phyloP scores from a whole-genome alignment of 2,113 vertebrate genomes.

The Cairina moschata region DNA sequence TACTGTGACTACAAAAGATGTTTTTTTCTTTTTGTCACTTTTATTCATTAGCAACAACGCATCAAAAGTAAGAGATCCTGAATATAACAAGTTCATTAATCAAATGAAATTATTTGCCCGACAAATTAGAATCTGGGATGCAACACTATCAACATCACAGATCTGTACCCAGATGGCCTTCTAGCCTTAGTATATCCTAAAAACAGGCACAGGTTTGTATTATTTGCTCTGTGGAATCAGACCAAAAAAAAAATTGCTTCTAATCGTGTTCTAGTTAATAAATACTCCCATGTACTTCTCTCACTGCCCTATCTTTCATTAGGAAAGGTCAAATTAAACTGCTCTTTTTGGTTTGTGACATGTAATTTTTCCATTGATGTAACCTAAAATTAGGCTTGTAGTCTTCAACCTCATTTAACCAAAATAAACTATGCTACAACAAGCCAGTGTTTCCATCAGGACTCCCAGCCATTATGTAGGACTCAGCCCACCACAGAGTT shows the following conservation, averaged over 20 bases:
- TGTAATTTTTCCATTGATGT: not conserved
- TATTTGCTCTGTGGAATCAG: not conserved
- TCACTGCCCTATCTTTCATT: not conserved
- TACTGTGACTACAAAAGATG: not conserved
- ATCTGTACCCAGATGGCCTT: not conserved
- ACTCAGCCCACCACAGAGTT: not conserved
- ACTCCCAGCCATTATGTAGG: not conserved
- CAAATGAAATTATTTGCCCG: not conserved
- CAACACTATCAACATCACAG: not conserved
- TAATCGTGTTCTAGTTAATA: not conserved
- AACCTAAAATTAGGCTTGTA: conserved; percentile 52
- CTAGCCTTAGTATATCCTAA: not conserved
- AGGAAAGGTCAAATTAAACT: not conserved
- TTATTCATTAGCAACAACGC: not conserved
- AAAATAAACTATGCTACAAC: conserved; percentile 3
- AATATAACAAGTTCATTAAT: not conserved
- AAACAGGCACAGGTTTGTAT: not conserved
- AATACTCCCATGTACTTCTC: not conserved
- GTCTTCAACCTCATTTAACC: conserved; percentile 6
- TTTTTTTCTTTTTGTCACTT: not conserved
- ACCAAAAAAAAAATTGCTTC: not conserved
- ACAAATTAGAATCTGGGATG: not conserved
- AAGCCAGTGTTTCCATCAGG: not conserved
- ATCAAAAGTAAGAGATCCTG: not conserved
- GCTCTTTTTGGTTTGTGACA: not conserved